Percentiles rank a stretch among this genome's conserved stretches.
Conservation (phyloP, 2,888 invertebrate species). For the Microplitis manilae region DNA sequence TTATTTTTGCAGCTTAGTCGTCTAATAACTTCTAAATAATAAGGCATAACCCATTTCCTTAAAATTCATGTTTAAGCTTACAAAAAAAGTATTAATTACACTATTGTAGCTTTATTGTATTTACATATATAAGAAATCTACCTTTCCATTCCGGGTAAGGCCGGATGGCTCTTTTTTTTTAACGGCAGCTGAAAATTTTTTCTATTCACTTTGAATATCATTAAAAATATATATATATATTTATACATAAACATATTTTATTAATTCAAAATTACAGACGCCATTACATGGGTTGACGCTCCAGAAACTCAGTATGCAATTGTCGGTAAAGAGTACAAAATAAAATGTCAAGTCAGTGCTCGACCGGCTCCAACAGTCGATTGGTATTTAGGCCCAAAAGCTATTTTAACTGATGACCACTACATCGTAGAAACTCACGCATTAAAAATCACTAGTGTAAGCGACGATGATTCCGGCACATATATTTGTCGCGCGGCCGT, state of each 20-base stretch:
- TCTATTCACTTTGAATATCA: no score
- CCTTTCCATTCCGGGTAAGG: no score
- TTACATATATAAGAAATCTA: no score
- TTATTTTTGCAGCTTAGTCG: no score
- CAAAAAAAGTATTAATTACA: no score
- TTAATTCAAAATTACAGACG: constrained; percentile 75
- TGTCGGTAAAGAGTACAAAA: constrained; percentile 81
- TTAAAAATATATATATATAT: no score
- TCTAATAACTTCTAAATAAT: no score
- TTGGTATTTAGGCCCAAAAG: constrained; percentile 86
- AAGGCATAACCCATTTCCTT: no score
- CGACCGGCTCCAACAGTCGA: constrained; percentile 88
- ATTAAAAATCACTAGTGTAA: constrained; percentile 82
- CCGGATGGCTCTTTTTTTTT: no score
- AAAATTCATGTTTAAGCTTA: no score
- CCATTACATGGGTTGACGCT: constrained; percentile 90
- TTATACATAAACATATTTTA: background rate
- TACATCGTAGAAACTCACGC: constrained; percentile 85
- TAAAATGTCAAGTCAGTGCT: constrained; percentile 88
- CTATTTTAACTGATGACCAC: constrained; percentile 79
- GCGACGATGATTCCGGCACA: constrained; percentile 87
- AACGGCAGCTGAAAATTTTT: no score
- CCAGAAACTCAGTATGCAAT: constrained; percentile 88
- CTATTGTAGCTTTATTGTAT: no score
- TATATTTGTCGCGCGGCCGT: constrained; percentile 92